Base-by-base conservation (phyloP, 1,140 invertebrate genomes). In the Bombyx mandarina region DNA sequence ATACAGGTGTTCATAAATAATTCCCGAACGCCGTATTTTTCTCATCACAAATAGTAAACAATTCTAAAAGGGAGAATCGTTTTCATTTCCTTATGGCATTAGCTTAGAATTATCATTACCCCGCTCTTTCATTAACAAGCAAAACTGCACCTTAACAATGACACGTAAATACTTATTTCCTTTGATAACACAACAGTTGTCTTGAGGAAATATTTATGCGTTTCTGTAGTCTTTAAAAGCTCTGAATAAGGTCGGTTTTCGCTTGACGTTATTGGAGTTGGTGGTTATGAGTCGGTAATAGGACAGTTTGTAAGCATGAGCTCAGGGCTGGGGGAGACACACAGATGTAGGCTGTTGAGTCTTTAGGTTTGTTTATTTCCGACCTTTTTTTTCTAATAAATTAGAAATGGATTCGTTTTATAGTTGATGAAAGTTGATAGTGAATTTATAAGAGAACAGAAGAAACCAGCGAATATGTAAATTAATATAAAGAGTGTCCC, bases 231-330 rank as follows among this genome's bases (percentile, higher is more conserved):
- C 42, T 35, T 52, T 42, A 8, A 0, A 42, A 4, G 26, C 7
- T 22, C 6, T 3, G 42, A 52, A 52, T 52, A 52, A 52, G 42
- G 35, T 10, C 49, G 45, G 12, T 49, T 49, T 56, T 18, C 26
- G 26, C n/a, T 9, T 8, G 35, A 35, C 46, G n/a, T 7, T 8
- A 26, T 56, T 45, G 54, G 46, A 26, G 7, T 10, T 35, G 45
- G 12, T 10, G 74, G 68, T 69, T 71, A 72, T 71, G 75, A 76
- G 67, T 69, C 73, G 66, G 74, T 86, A 86, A 86, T 86, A 77
- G 78, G 82, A 86, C 80, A 83, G 80, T 86, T 86, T 82, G 82
- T 86, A 86, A 86, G 82, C 82, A 86, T 86, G 82, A 86, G 80
- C 74, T 77, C 42, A 75, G 66, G 67, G 71, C 69, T 62, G 81